A percentile compares a stretch with the other conserved stretches of the same genome.
Conservation (phyloP, 2,797 vertebrate species). For the Australoheros facetus region DNA sequence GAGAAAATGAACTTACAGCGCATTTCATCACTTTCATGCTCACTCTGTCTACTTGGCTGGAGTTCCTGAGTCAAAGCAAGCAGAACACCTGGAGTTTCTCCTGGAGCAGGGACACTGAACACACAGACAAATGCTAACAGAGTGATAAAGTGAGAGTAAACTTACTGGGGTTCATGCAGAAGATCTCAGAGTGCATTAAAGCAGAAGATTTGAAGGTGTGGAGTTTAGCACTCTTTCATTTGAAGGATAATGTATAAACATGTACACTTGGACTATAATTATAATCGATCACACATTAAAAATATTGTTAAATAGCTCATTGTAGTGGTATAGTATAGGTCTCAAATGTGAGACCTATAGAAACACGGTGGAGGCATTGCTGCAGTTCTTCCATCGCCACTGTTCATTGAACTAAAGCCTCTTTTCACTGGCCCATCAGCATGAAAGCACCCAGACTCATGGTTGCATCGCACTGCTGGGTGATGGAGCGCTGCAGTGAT, state of each 20-base stretch:
- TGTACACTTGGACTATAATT: background rate
- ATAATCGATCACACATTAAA: conserved; percentile 32
- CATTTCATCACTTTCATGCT: conserved; percentile 57
- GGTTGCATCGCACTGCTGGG: background rate
- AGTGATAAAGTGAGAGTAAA: conserved; percentile 1
- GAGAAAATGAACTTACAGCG: conserved; percentile 53
- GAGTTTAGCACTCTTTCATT: background rate
- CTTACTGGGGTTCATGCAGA: background rate
- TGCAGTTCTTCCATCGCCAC: conserved; percentile 7
- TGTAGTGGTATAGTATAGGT: conserved; percentile 21
- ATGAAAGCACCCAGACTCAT: background rate
- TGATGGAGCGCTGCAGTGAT: background rate
- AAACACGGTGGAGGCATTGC: conserved; percentile 2
- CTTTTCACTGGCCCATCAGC: conserved; percentile 5
- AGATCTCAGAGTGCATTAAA: conserved; percentile 21
- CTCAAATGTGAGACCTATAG: conserved; percentile 34
- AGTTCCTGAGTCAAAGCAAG: conserved; percentile 4
- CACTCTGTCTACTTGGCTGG: conserved; percentile 24
- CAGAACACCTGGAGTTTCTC: conserved; percentile 33
- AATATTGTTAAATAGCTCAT: conserved; percentile 26
- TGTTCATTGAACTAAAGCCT: background rate
- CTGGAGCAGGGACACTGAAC: conserved; percentile 9
- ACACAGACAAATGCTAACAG: conserved; percentile 11
- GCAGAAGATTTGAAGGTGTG: background rate
- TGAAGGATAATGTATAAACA: conserved; percentile 3